Conservation (phyloP, 2,113 vertebrate genomes). For the Odocoileus hemionus region DNA sequence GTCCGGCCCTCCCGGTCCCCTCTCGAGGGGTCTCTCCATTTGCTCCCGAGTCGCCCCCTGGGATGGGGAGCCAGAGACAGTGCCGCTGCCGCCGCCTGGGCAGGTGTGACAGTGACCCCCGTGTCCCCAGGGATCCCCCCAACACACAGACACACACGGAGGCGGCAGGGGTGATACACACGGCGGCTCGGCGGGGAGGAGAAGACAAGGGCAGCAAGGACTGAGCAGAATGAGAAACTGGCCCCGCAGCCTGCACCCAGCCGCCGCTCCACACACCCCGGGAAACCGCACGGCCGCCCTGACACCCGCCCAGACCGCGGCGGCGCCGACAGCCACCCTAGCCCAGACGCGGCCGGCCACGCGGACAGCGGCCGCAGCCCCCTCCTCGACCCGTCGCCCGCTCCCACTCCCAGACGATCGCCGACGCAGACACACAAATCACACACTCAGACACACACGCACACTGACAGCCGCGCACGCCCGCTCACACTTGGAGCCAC, state of each 20-base stretch:
- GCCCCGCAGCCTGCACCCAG: constrained; percentile 48
- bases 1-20: neutral
- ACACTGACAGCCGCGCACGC: constrained; percentile 72
- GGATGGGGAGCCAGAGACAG: neutral
- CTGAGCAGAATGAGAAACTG: constrained; percentile 28
- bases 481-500: constrained; percentile 63
- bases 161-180: constrained; percentile 9
- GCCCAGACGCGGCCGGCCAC: constrained; percentile 52
- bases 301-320: constrained; percentile 68
- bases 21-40: constrained; percentile 39
- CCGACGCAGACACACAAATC: constrained; percentile 76
- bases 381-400: constrained; percentile 36
- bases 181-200: constrained; percentile 38
- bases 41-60: neutral
- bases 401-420: constrained; percentile 55
- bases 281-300: constrained; percentile 52
- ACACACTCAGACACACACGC: constrained; percentile 72
- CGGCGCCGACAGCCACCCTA: constrained; percentile 58
- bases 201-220: constrained; percentile 69
- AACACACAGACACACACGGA: constrained; percentile 28
- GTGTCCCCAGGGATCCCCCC: constrained; percentile 64
- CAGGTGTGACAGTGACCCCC: constrained; percentile 72
- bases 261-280: constrained; percentile 49
- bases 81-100: constrained; percentile 24
- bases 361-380: constrained; percentile 60